A percentile compares a stretch with the other conserved stretches of the same genome.
Conservation (phyloP, 2,113 vertebrate genomes). For the Paraplagusia blochii region DNA sequence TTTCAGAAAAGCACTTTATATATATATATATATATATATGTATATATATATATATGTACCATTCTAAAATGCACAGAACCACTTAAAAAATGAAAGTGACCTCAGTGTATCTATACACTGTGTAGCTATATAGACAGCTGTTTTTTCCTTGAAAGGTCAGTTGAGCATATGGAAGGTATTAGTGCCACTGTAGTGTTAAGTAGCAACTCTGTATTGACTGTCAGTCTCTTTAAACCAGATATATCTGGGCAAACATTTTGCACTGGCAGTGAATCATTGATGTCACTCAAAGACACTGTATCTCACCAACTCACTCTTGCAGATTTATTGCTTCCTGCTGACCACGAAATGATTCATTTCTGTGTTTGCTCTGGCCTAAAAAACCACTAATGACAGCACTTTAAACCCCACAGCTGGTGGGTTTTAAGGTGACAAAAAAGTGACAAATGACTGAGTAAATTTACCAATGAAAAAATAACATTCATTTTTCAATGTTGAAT, state of each 20-base stretch:
- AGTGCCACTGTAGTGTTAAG: neutral
- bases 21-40: too few relatives aligned
- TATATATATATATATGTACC: too few relatives aligned
- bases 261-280: neutral
- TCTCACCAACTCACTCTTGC: slow-evolving; percentile 1
- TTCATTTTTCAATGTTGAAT: neutral
- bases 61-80: too few relatives aligned
- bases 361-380: slow-evolving; percentile 19
- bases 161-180: neutral
- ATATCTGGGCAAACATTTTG: neutral
- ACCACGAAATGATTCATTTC: slow-evolving; percentile 11
- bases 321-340: slow-evolving; percentile 31
- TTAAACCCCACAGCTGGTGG: slow-evolving; percentile 12
- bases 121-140: too few relatives aligned
- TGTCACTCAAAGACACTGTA: slow-evolving; percentile 1
- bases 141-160: neutral
- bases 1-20: too few relatives aligned
- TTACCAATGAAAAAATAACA: neutral
- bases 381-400: slow-evolving; percentile 43
- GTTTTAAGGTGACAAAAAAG: neutral
- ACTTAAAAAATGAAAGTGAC: too few relatives aligned
- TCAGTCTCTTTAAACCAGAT: neutral
- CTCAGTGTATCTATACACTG: too few relatives aligned
- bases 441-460: neutral
- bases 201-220: neutral